These are phyloP conservation scores for Gavialis gangeticus DNA, from an alignment of 2,113 vertebrate genomes.

Conservation along the genomic window DNA sequence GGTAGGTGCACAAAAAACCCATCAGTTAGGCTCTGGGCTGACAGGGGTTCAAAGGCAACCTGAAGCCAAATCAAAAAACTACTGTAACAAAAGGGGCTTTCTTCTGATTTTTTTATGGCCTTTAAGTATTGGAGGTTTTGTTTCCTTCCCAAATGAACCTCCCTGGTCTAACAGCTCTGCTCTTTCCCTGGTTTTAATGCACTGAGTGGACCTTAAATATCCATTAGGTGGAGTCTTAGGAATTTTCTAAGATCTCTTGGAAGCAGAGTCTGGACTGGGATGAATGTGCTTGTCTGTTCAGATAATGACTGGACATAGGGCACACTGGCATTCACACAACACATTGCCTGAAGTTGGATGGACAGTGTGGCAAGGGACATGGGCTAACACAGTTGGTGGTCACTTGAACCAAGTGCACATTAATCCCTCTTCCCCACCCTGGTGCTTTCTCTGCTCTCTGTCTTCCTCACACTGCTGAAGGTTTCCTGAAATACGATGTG, in stretches of 20 bases:
- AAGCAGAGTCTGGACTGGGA: constrained; percentile 39
- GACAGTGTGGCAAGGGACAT: constrained; percentile 44
- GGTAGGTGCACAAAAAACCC: not conserved
- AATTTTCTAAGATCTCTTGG: constrained; percentile 54
- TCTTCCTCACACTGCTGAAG: accelerated
- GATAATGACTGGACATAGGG: constrained; percentile 26
- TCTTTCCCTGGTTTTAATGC: constrained; percentile 23
- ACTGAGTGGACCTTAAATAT: not conserved
- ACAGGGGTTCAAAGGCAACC: not conserved
- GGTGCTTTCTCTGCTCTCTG: not conserved
- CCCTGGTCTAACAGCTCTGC: not conserved
- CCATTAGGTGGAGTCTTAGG: constrained; percentile 30
- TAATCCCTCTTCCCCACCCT: not conserved
- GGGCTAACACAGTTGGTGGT: constrained; percentile 59
- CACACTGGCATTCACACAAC: constrained; percentile 45
- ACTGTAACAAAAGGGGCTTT: not conserved
- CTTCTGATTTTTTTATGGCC: not conserved
- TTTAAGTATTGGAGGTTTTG: not conserved
- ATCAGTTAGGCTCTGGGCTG: not conserved
- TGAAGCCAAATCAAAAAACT: not conserved
- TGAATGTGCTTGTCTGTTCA: not conserved
- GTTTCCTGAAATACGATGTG: not conserved
- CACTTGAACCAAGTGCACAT: not conserved
- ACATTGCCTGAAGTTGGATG: constrained; percentile 36
- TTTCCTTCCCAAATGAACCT: not conserved